Conservation (phyloP, 1,140 invertebrate genomes). For the Drosophila nannoptera region DNA sequence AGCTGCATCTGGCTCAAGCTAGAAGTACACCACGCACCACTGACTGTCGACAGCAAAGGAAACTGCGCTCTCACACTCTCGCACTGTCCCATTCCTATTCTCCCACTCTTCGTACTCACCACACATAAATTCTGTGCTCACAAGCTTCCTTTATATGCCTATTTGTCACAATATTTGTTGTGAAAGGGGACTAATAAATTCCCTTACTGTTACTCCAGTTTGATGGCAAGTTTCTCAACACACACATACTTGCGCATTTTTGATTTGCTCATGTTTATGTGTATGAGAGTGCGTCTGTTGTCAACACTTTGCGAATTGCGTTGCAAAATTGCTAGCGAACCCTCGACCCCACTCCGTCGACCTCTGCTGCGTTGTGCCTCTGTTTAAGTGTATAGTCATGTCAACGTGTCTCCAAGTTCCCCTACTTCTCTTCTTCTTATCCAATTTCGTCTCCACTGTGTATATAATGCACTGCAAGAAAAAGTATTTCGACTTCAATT, state of each 20-base stretch:
- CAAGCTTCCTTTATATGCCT: slow-evolving; percentile 57
- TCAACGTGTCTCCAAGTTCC: slow-evolving; percentile 23
- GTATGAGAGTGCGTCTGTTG: slow-evolving; percentile 14
- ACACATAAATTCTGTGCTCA: slow-evolving; percentile 4
- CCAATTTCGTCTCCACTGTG: neutral
- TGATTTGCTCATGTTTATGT: slow-evolving; percentile 1
- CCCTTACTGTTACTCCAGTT: slow-evolving; percentile 44
- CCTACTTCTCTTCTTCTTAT: neutral
- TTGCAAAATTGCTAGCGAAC: slow-evolving; percentile 47
- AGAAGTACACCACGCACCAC: neutral
- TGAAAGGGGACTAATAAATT: slow-evolving; percentile 73
- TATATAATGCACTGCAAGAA: neutral
- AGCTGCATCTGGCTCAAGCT: neutral
- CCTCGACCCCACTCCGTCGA: slow-evolving; percentile 1
- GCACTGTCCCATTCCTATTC: neutral
- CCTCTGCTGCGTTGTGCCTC: slow-evolving; percentile 1
- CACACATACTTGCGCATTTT: slow-evolving; percentile 1
- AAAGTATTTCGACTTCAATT: neutral
- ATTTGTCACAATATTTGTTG: slow-evolving; percentile 73
- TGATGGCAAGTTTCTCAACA: slow-evolving; percentile 26
- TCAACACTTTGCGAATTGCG: slow-evolving; percentile 45
- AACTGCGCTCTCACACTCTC: neutral
- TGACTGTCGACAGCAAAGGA: slow-evolving; percentile 15
- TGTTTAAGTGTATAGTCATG: slow-evolving; percentile 45
- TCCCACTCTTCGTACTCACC: neutral